Conservation (phyloP, 1,140 invertebrate genomes). For the Streblospio benedicti region DNA sequence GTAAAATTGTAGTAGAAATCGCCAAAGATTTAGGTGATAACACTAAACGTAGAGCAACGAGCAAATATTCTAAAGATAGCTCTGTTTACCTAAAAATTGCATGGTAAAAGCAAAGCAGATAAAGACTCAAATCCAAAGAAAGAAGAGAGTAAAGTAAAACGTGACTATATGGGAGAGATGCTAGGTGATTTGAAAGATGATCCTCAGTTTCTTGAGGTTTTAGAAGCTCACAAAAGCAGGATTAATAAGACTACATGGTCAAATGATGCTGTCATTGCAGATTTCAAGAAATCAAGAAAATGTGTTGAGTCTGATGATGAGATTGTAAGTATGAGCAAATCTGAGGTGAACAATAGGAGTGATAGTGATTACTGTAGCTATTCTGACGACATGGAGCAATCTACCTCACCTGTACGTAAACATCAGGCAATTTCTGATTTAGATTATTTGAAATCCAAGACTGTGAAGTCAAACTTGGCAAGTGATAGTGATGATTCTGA, state of each 20-base stretch:
- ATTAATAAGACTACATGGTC: conserved; percentile 57
- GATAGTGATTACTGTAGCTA: not conserved
- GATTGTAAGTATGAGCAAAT: conserved; percentile 15
- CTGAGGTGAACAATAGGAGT: conserved; percentile 18
- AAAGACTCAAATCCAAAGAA: conserved; percentile 30
- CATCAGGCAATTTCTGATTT: conserved; percentile 1
- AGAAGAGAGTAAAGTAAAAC: conserved; percentile 52
- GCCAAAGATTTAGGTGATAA: conserved; percentile 70
- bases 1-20: conserved; percentile 62
- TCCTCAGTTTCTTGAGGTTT: conserved; percentile 78
- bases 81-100: conserved; percentile 23
- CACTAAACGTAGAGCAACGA: conserved; percentile 81
- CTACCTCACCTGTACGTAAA: not conserved
- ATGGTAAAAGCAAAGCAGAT: conserved; percentile 51
- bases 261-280: conserved; percentile 54
- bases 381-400: not conserved
- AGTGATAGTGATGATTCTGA: conserved; percentile 10
- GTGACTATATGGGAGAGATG: conserved; percentile 41
- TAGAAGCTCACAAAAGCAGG: conserved; percentile 63
- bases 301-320: conserved; percentile 11
- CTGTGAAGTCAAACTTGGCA: conserved; percentile 20
- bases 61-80: conserved; percentile 46
- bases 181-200: conserved; percentile 80
- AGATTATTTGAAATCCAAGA: conserved; percentile 36
- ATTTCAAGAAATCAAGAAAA: conserved; percentile 12